Base-by-base conservation (phyloP, 2,888 invertebrate genomes). In the Therioaphis trifolii region DNA sequence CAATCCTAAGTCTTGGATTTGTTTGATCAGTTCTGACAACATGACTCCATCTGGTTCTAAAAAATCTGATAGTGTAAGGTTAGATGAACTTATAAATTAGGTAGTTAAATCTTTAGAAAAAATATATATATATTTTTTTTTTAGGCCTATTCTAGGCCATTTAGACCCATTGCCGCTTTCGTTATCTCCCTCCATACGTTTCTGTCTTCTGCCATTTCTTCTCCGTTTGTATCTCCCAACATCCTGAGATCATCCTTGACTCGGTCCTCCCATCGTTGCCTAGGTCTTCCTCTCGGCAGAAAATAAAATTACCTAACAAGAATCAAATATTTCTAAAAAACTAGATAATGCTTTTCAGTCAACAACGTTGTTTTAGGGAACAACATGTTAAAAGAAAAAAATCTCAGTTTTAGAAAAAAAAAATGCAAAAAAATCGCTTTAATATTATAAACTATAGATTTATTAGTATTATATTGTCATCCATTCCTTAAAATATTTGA, bases 401-500 rank as follows among this genome's bases (percentile, higher is more conserved):
- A 14, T 49, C 49, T 14, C 49, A 21, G 27, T 40, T 11, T 18
- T 68, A 40, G 40, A n/a, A 43, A 21, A 68, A 43, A 11, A 68
- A 40, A 68, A 21, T 68, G 18, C 12, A n/a, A 2, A 40, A n/a
- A n/a, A n/a, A 58, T 35, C 55, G 55, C 11, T 74, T 55, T 35
- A 55, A 74, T 35, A 55, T 74, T n/a, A 35, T 55, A 4, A 74
- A 74, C 14, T 74, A 74, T 21, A n/a, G 29, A 7, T 55, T 35
- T 43, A 72, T 74, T 9, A 55, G 55, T 4, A 3, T 74, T 74
- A 74, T 74, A n/a, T n/a, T n/a, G 74, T 74, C 74, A 0, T 3
- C 35, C 4, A 74, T n/a, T 35, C 21, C 35, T 21, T n/a, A 74
- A 74, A 21, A 4, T 74, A 2, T 40, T 74, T 15, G 29, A 55